Evolutionary conservation across 2,113 vertebrate genomes (phyloP), one percentile per base, ranked within the genome.

Genomic region (Melanerpes formicivorus): DNA sequence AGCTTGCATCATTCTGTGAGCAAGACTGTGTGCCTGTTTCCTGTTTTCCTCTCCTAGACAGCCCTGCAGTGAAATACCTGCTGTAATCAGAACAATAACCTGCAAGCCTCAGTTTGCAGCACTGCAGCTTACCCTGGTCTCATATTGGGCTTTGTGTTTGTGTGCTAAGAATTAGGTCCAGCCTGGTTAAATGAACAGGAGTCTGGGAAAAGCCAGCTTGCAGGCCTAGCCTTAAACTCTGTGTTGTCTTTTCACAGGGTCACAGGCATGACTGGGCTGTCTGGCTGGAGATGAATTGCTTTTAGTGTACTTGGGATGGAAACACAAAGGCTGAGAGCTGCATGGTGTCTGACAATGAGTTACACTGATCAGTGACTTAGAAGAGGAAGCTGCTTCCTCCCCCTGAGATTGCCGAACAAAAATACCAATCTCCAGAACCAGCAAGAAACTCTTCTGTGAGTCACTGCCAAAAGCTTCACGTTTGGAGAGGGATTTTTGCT

Each of bases 401-500:
- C 55, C 2, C 62, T 58, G 66, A 44, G 66, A 58, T 2, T 21
- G 14, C 65, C 23, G 73, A 65, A 65, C 22, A 15, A 17, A 72
- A 81, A 1, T 1, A 1, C 0, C 2, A 2, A 12, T 81, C 46
- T 62, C 12, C 76, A 74, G 69, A 40, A n/a, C 23, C 37, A 73
- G 69, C n/a, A 52, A 78, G 84, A 26, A 75, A 18, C 30, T 67
- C 3, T 5, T 16, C 1, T 0, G 25, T 27, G 70, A 65, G n/a
- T 71, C 60, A 0, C 14, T 34, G 90, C 66, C 81, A 34, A 13
- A 8, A 65, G 12, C 3, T 12, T 4, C 3, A 4, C 6, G 2
- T 17, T 37, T 21, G 2, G 23, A n/a, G 25, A 5, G 0, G 1
- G 48, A 0, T 30, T 37, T 80, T 8, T 48, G 52, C 80, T 6